Percentiles rank a stretch among this genome's conserved stretches.
Evolutionary conservation across 35 echinoderm and acorn worm genomes (phyloP).

Genomic region (Nesometra sesokonis): DNA sequence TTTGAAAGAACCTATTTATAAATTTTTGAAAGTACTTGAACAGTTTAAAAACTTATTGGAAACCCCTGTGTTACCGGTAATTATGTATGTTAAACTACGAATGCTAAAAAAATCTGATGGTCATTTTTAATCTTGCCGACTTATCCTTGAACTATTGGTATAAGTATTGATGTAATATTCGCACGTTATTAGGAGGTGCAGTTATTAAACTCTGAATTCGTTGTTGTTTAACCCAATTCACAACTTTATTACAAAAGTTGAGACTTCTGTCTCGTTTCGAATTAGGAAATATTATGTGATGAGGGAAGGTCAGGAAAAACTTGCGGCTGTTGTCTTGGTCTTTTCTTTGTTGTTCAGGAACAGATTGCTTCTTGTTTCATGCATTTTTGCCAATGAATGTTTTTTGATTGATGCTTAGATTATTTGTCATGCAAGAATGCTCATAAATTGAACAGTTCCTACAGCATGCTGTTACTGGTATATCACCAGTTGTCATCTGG

Average conservation of each 20-base stretch:
- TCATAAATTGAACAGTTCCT: too few relatives aligned
- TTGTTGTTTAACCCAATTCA: background rate
- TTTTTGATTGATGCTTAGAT: too few relatives aligned
- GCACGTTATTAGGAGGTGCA: background rate
- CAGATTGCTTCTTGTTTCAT: too few relatives aligned
- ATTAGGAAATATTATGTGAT: background rate
- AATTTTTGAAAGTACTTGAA: background rate
- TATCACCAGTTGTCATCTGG: too few relatives aligned
- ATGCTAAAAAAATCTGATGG: background rate
- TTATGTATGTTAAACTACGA: background rate
- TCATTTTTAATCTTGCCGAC: background rate
- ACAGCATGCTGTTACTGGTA: too few relatives aligned
- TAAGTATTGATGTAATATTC: background rate
- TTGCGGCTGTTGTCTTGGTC: background rate
- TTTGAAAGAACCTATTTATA: background rate
- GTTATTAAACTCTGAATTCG: background rate
- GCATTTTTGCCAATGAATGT: too few relatives aligned
- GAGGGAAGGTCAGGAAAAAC: background rate
- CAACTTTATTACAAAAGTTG: background rate
- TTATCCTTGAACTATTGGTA: background rate
- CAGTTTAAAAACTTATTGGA: background rate
- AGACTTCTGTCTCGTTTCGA: background rate
- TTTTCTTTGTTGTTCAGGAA: background rate
- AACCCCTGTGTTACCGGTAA: background rate
- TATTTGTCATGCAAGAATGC: too few relatives aligned